Evolutionary conservation across 2,888 invertebrate species (phyloP).

Genomic region (Shargacucullia verbasci): DNA sequence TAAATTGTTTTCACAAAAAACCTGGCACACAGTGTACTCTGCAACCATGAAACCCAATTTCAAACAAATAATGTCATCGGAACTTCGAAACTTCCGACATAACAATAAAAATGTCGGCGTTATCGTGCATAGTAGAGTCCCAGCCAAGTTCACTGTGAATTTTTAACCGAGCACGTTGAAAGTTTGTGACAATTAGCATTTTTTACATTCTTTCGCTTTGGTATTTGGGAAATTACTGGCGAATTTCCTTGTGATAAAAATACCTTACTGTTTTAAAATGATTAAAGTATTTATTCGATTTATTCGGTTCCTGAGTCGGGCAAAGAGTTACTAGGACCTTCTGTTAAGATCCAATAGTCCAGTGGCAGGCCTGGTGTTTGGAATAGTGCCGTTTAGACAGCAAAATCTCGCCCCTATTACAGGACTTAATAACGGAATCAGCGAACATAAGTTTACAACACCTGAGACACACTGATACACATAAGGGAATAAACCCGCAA

Average conservation of each 20-base stretch:
- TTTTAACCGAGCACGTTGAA: constrained; percentile 31
- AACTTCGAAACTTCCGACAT: constrained; percentile 43
- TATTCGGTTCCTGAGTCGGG: no score
- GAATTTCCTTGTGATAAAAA: constrained; percentile 25
- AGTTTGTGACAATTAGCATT: constrained; percentile 45
- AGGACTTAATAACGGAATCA: no score
- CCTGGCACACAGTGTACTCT: constrained; percentile 23
- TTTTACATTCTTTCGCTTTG: constrained; percentile 34
- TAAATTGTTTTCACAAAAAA: constrained; percentile 31
- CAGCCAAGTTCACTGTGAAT: constrained; percentile 39
- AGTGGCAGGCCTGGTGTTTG: no score
- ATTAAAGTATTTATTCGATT: no score
- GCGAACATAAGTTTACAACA: no score
- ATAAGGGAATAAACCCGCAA: no score
- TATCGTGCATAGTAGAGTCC: constrained; percentile 44
- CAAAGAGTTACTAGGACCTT: no score
- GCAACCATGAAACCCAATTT: constrained; percentile 42
- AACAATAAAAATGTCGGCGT: constrained; percentile 58
- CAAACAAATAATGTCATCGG: no score
- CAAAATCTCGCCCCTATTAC: no score
- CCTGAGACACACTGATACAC: no score
- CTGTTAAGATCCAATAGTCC: no score
- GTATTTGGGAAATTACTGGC: constrained; percentile 27
- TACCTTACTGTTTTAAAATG: constrained; percentile 4
- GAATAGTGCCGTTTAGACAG: no score